Conservation (phyloP, 35 echinoderm and acorn worm genomes). For the Patiria miniata region DNA sequence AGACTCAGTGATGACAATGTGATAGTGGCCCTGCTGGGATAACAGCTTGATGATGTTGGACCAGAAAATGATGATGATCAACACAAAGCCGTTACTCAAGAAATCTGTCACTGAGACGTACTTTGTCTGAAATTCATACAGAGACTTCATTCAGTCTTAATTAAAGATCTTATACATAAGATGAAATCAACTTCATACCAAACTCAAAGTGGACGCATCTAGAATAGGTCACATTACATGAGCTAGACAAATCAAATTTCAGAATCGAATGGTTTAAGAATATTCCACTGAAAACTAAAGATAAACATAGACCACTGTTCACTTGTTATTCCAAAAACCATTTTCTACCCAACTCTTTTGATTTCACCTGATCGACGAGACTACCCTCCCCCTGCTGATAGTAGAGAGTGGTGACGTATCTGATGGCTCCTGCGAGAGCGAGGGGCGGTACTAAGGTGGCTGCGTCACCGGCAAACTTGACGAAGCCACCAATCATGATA, state of each 20-base stretch:
- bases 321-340: too few species aligned
- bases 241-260: too few species aligned
- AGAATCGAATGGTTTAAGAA: too few species aligned
- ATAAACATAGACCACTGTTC: too few species aligned
- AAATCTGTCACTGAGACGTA: conserved; percentile 69
- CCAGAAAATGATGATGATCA: conserved; percentile 67
- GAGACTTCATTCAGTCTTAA: too few species aligned
- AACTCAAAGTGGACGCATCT: too few species aligned
- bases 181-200: too few species aligned
- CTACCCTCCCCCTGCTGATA: background rate
- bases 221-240: too few species aligned
- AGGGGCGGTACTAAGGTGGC: conserved; percentile 79
- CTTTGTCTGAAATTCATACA: conserved; percentile 29
- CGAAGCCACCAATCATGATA: conserved; percentile 60
- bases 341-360: too few species aligned
- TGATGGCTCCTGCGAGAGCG: conserved; percentile 55
- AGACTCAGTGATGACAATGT: conserved; percentile 88
- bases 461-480: conserved; percentile 88
- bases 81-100: conserved; percentile 83
- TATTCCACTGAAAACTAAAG: too few species aligned
- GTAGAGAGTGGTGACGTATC: conserved; percentile 46
- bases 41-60: conserved; percentile 60
- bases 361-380: too few species aligned
- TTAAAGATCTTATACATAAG: too few species aligned
- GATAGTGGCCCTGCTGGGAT: conserved; percentile 86